Percentiles rank a stretch among this genome's conserved stretches.
These are phyloP conservation scores for Cydia strobilella DNA, from an alignment of 1,140 invertebrate species.

Conservation along the genomic window DNA sequence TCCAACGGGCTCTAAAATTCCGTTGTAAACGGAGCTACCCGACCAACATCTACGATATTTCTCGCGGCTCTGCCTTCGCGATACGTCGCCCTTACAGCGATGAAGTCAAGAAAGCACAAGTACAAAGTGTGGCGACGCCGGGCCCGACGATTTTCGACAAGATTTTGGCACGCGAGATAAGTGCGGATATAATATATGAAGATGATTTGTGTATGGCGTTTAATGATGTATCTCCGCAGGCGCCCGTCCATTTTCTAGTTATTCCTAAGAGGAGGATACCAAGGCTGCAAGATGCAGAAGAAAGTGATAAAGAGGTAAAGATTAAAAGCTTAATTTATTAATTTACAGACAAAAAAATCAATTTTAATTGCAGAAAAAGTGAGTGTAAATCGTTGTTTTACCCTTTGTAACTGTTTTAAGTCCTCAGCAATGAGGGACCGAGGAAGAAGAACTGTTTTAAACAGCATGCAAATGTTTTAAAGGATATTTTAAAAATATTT, in stretches of 20 bases:
- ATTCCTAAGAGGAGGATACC: conserved; percentile 88
- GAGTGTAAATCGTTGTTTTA: too few relatives aligned
- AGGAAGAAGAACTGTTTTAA: too few relatives aligned
- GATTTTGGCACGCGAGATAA: conserved; percentile 89
- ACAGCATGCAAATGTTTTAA: too few relatives aligned
- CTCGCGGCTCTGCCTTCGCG: conserved; percentile 62
- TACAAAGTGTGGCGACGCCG: conserved; percentile 51
- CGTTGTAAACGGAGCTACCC: conserved; percentile 70
- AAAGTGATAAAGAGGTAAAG: conserved; percentile 73
- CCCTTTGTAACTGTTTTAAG: too few relatives aligned
- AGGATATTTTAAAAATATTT: too few relatives aligned
- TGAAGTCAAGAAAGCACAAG: conserved; percentile 69
- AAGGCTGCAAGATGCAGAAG: conserved; percentile 79
- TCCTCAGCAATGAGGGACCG: too few relatives aligned
- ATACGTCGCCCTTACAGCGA: conserved; percentile 68
- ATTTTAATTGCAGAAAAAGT: too few relatives aligned
- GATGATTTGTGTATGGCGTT: conserved; percentile 90
- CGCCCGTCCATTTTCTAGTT: conserved; percentile 91
- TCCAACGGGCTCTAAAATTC: conserved; percentile 71
- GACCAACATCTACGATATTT: conserved; percentile 73
- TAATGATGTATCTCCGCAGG: conserved; percentile 88
- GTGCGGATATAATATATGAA: conserved; percentile 90
- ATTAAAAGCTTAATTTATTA: neutral
- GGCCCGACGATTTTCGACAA: conserved; percentile 88
- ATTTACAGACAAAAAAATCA: too few relatives aligned